Percentiles rank a stretch among this genome's conserved stretches.
Conservation (phyloP, 2,797 vertebrate species). For the Microtus californicus region DNA sequence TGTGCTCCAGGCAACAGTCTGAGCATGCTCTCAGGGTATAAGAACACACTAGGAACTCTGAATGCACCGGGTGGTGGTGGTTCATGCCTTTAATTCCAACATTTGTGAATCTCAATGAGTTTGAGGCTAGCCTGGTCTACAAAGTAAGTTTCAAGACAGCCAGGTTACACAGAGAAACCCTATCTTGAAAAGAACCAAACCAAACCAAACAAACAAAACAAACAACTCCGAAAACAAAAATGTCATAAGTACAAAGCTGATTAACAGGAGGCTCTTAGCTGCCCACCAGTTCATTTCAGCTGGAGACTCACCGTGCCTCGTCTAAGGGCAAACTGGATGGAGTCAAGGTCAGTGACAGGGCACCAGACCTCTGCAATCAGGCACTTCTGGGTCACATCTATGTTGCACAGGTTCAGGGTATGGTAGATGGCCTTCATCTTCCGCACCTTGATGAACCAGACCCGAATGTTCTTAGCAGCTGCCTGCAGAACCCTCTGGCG, state of each 20-base stretch:
- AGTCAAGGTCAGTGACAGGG: conserved; percentile 96
- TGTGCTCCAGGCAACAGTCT: not conserved
- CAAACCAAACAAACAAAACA: too few relatives aligned
- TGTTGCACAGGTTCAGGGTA: conserved; percentile 99
- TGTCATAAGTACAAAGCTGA: not conserved
- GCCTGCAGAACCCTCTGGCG: conserved; percentile 97
- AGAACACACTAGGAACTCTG: not conserved
- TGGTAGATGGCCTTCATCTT: conserved; percentile 99
- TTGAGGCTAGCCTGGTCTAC: too few relatives aligned
- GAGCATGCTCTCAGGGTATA: not conserved
- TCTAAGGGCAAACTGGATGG: conserved; percentile 98
- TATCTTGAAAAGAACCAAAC: too few relatives aligned
- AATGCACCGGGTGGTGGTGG: not conserved
- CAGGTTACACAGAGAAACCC: too few relatives aligned
- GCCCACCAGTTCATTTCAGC: not conserved
- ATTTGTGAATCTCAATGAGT: too few relatives aligned
- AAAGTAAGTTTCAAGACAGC: too few relatives aligned
- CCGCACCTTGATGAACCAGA: conserved; percentile 99
- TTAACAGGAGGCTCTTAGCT: not conserved
- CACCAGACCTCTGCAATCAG: conserved; percentile 99
- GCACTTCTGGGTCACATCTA: conserved; percentile 99
- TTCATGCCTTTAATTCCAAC: too few relatives aligned
- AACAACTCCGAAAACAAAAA: conserved; percentile 4
- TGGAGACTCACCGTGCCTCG: conserved; percentile 94
- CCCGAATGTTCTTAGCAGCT: conserved; percentile 95